Conservation (phyloP, 2,888 invertebrate genomes). For the Phengaris alcon region DNA sequence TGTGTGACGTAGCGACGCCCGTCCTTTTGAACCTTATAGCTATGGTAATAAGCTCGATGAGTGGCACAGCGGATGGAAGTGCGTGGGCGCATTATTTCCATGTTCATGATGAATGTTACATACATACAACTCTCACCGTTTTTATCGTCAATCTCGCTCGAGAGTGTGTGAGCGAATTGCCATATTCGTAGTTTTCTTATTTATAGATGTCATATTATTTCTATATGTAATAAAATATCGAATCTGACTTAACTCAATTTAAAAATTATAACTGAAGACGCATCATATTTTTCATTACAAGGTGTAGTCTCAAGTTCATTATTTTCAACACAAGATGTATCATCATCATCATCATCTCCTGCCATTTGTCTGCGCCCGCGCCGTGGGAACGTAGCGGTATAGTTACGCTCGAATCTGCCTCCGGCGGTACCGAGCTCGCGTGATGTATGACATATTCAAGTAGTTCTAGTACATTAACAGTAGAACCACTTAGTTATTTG, state of each 20-base stretch:
- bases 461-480: background rate
- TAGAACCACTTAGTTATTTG: background rate
- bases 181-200: background rate
- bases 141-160: background rate
- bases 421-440: conserved; percentile 6
- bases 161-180: background rate
- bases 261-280: too few species aligned
- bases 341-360: background rate
- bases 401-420: background rate
- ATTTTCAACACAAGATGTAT: too few species aligned
- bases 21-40: background rate
- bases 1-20: background rate
- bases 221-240: too few species aligned
- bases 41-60: background rate
- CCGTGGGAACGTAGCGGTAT: background rate
- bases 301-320: too few species aligned
- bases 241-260: too few species aligned
- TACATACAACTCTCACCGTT: conserved; percentile 1
- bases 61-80: background rate
- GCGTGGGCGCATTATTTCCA: background rate
- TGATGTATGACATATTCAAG: conserved; percentile 1
- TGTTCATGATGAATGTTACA: background rate
- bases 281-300: too few species aligned
- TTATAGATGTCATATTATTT: too few species aligned
- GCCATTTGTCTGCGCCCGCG: background rate